Percentiles rank a stretch among this genome's conserved stretches.
Evolutionary conservation across 1,140 invertebrate genomes (phyloP).

Genomic region (Galleria mellonella): DNA sequence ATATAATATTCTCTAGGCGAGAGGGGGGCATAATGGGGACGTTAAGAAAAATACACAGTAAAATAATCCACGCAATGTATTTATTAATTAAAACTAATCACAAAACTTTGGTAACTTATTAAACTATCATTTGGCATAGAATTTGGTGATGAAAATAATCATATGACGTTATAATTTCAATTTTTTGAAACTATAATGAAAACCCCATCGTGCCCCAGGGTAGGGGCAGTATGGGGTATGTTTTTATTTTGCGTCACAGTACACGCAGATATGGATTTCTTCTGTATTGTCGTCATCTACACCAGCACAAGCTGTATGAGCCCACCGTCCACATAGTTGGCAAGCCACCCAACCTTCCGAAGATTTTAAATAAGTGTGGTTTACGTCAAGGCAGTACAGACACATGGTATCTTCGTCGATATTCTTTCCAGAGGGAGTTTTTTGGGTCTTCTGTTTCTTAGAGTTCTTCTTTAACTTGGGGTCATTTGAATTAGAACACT

Average conservation of each 20-base stretch:
- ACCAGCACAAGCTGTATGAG: constrained; percentile 38
- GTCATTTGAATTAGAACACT: constrained; percentile 21
- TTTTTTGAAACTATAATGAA: constrained; percentile 8
- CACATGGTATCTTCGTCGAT: constrained; percentile 29
- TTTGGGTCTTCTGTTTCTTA: constrained; percentile 21
- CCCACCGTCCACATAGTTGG: constrained; percentile 36
- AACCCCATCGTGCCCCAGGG: constrained; percentile 17
- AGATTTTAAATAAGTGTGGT: constrained; percentile 29
- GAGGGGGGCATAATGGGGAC: neutral
- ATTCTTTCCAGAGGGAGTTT: constrained; percentile 13
- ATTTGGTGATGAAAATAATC: constrained; percentile 15
- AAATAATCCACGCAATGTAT: neutral
- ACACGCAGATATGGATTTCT: constrained; percentile 32
- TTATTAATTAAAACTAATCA: constrained; percentile 12
- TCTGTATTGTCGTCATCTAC: constrained; percentile 24
- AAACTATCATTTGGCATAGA: constrained; percentile 19
- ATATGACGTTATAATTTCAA: constrained; percentile 13
- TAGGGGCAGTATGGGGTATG: constrained; percentile 20
- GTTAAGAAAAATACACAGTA: neutral
- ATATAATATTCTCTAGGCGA: no score
- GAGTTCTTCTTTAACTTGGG: constrained; percentile 16
- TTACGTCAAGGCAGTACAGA: constrained; percentile 25
- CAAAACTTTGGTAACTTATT: constrained; percentile 13
- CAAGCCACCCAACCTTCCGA: constrained; percentile 37
- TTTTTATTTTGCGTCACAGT: constrained; percentile 20